A percentile compares a stretch with the other conserved stretches of the same genome.
Evolutionary conservation across 2,797 vertebrate species (phyloP).

Genomic region (Enteromius mattozi): DNA sequence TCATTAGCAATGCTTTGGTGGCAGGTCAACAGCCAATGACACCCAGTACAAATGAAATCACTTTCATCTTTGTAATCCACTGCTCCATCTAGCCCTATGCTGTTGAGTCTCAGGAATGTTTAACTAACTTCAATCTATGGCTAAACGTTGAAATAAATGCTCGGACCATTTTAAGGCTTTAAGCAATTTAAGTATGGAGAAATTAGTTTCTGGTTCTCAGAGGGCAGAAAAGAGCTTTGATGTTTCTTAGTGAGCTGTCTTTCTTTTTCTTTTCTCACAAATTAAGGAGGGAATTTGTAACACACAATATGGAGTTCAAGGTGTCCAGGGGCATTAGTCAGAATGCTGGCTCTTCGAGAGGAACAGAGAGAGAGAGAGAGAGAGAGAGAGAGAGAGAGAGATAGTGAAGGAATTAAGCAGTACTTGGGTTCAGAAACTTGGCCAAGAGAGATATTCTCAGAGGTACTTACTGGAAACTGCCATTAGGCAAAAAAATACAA

Average conservation of each 20-base stretch:
- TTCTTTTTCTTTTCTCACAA: conserved; percentile 45
- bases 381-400: conserved; percentile 9
- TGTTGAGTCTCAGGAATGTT: conserved; percentile 22
- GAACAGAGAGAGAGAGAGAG: too few relatives aligned
- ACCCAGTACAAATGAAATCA: conserved; percentile 23
- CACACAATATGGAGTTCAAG: conserved; percentile 43
- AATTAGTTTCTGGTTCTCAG: conserved; percentile 67
- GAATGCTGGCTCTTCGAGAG: conserved; percentile 22
- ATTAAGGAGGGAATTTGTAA: conserved; percentile 58
- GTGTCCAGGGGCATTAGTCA: conserved; percentile 53
- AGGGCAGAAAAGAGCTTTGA: conserved; percentile 59
- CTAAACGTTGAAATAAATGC: conserved; percentile 55
- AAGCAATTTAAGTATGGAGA: conserved; percentile 59
- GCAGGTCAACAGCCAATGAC: conserved; percentile 28
- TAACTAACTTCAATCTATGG: conserved; percentile 58
- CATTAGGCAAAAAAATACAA: neutral
- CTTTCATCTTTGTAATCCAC: conserved; percentile 49
- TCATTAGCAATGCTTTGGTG: conserved; percentile 35
- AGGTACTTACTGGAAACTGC: conserved; percentile 15
- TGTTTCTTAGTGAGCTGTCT: conserved; percentile 34
- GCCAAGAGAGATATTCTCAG: conserved; percentile 4
- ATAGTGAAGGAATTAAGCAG: conserved; percentile 19
- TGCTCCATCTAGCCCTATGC: conserved; percentile 16
- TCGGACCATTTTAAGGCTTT: conserved; percentile 51
- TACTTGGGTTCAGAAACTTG: conserved; percentile 23